Base-by-base conservation (phyloP, 1,140 invertebrate species). In the Sinonovacula constricta region DNA sequence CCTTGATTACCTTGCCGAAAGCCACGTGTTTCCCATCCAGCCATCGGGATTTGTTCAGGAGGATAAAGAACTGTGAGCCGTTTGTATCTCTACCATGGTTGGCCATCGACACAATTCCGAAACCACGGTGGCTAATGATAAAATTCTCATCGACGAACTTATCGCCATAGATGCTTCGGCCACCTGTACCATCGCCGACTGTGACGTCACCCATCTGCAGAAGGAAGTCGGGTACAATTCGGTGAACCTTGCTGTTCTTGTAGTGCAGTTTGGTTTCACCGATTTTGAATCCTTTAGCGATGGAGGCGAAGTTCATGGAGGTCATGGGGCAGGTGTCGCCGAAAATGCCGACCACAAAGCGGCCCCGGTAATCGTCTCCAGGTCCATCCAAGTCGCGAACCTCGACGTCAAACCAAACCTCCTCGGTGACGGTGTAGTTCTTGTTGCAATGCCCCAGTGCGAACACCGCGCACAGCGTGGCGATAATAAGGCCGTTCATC, bases 21-120 rank as follows among this genome's bases (percentile, higher is more conserved):
- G 98, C 95, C 2, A 96, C 96, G 88, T 99, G 97, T 79, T 95
- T 93, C 28, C 95, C 96, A 92, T 99, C 97, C 28, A 99, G 92
- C 97, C 98, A 99, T 34, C 88, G 75, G 88, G 96, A 95, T 90
- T 97, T 97, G 63, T 96, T 96, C 95, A 98, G 97, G 0, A 95
- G 96, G 94, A 91, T 87, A 79, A 89, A 90, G 82, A 91, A 91
- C 78, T 91, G 90, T n/a, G 89, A 90, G 10, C 89, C 89, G 75
- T 91, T 91, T 30, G 88, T 89, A 82, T 91, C 85, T 56, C 77
- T 80, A 36, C 89, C 89, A 56, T 85, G 85, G 81, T 91, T 90
- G 10, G 89, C 89, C 88, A 89, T 89, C 63, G 86, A 86, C 14
- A 90, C 82, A 75, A 85, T 85, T n/a, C 88, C 88, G 28, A 81